These are phyloP conservation scores for Myopa tessellatipennis DNA, from an alignment of 2,888 invertebrate genomes.

Conservation along the genomic window DNA sequence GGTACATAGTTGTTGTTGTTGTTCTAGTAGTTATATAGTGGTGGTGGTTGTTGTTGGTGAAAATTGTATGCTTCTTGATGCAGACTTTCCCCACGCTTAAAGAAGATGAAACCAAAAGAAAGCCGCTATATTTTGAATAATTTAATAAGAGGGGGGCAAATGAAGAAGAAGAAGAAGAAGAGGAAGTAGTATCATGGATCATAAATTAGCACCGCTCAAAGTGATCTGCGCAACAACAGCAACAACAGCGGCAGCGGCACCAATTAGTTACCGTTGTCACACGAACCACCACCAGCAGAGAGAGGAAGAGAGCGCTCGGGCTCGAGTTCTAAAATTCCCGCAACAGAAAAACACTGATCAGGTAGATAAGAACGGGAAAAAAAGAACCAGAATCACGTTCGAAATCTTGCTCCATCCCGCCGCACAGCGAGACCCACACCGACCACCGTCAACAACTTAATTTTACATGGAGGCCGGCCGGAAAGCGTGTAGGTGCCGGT, in stretches of 20 bases:
- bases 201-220: slow-evolving; percentile 24
- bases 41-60: background rate
- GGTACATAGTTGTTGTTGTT: background rate
- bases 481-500: slow-evolving; percentile 12
- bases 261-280: slow-evolving; percentile 33
- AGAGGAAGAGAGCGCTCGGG: background rate
- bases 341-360: too few relatives aligned
- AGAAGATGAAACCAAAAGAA: background rate
- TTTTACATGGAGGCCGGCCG: slow-evolving; percentile 2
- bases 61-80: background rate
- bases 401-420: slow-evolving; percentile 9
- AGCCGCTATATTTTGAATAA: too few relatives aligned
- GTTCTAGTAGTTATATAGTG: background rate
- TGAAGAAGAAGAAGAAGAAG: background rate
- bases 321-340: background rate
- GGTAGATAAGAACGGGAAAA: background rate
- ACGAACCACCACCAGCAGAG: background rate
- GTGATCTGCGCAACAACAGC: background rate
- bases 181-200: background rate
- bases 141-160: background rate
- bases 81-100: background rate
- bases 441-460: slow-evolving; percentile 25
- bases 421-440: slow-evolving; percentile 27
- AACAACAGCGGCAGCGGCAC: background rate
- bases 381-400: background rate